Evolutionary conservation across 2,113 vertebrate species (phyloP).

Genomic region (Antigone vipio): DNA sequence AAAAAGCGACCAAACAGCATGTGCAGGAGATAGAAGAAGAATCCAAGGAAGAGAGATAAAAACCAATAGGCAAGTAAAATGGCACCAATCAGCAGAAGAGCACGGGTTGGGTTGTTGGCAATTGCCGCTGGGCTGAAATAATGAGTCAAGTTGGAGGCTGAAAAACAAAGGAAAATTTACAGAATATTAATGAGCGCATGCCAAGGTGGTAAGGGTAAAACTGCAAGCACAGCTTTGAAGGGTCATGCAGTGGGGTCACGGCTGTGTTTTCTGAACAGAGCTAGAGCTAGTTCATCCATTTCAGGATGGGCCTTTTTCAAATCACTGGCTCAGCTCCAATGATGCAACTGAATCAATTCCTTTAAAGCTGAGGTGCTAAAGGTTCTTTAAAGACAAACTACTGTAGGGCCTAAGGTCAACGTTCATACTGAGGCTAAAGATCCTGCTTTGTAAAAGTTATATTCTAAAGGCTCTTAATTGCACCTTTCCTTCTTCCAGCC

Average conservation of each 20-base stretch:
- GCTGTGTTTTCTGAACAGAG: not conserved
- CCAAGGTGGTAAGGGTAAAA: not conserved
- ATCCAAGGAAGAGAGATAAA: conserved; percentile 88
- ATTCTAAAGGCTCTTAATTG: not conserved
- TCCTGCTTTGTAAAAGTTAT: not conserved
- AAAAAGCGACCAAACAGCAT: conserved; percentile 90
- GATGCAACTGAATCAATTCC: not conserved
- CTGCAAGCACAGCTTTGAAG: not conserved
- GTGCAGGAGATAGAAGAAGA: conserved; percentile 89
- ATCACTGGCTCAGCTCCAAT: not conserved
- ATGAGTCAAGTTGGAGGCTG: conserved; percentile 91
- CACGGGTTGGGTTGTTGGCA: conserved; percentile 79
- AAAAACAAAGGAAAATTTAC: conserved; percentile 6
- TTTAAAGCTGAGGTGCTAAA: not conserved
- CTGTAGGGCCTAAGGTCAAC: not conserved
- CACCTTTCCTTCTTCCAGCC: not conserved
- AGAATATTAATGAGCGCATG: not conserved
- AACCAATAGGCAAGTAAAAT: conserved; percentile 88
- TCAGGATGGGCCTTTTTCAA: not conserved
- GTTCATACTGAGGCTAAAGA: not conserved
- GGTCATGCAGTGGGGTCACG: not conserved
- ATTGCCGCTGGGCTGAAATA: conserved; percentile 88
- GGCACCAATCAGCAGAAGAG: conserved; percentile 85
- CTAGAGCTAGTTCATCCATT: not conserved
- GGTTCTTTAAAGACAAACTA: not conserved